These are phyloP conservation scores for Tethya wilhelma DNA, from an alignment of 37 sponge, comb jelly and placozoan species.

Conservation along the genomic window DNA sequence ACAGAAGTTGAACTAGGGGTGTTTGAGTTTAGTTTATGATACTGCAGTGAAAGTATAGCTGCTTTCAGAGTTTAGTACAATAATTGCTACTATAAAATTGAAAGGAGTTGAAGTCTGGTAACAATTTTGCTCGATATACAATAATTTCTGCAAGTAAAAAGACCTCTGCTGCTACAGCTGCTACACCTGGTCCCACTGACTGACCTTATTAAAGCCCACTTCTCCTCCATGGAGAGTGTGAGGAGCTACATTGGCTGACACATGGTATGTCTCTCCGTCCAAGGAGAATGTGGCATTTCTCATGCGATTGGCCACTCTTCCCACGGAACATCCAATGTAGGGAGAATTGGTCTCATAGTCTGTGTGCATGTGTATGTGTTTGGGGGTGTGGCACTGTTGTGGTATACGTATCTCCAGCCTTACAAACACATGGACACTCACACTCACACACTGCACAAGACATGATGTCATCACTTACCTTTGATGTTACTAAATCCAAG, in stretches of 20 bases:
- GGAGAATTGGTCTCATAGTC: constrained; percentile 45
- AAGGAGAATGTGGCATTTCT: constrained; percentile 80
- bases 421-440: background rate
- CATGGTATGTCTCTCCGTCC: constrained; percentile 64
- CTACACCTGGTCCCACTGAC: no score
- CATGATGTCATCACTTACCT: constrained; percentile 46
- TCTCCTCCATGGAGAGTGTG: constrained; percentile 91
- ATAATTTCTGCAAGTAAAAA: no score
- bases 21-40: no score
- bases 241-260: constrained; percentile 73
- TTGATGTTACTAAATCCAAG: constrained; percentile 58
- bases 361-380: background rate
- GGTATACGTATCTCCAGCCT: background rate
- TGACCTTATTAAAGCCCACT: constrained; percentile 79
- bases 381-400: background rate
- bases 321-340: constrained; percentile 89
- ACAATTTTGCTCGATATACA: background rate
- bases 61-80: no score
- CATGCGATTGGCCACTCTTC: constrained; percentile 89
- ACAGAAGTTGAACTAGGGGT: no score
- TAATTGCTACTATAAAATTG: no score
- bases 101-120: no score
- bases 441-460: no score
- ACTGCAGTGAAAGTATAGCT: no score
- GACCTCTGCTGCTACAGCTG: no score